A percentile compares a stretch with the other conserved stretches of the same genome.
Conservation (phyloP, 1,140 invertebrate species). For the Teleopsis dalmanni region DNA sequence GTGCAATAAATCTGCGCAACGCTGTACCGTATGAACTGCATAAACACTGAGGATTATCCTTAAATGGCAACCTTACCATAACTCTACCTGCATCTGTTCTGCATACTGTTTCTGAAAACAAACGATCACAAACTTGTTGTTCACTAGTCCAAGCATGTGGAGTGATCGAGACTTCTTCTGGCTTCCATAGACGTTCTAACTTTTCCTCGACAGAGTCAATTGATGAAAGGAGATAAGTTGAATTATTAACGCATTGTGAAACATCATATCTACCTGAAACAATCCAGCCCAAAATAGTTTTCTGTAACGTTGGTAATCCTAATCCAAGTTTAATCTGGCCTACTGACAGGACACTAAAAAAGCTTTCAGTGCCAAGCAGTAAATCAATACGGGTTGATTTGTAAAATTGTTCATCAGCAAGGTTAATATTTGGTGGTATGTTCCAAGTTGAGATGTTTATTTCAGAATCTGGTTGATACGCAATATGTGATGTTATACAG, state of each 20-base stretch:
- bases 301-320: no score
- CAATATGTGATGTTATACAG: slow-evolving; percentile 6
- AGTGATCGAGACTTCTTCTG: slow-evolving; percentile 10
- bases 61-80: no score
- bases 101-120: no score
- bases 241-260: background rate
- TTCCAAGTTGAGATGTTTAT: no score
- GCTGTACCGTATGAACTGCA: no score
- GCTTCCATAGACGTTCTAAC: slow-evolving; percentile 18
- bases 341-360: slow-evolving; percentile 16
- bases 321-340: slow-evolving; percentile 19
- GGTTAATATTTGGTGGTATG: no score
- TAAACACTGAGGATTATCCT: no score
- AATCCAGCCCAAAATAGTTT: slow-evolving; percentile 23
- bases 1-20: no score
- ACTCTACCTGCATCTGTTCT: no score
- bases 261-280: slow-evolving; percentile 7
- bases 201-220: slow-evolving; percentile 4
- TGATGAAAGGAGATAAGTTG: background rate
- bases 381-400: slow-evolving; percentile 21
- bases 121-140: no score
- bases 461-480: background rate
- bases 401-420: slow-evolving; percentile 27
- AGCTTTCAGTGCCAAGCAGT: slow-evolving; percentile 24
- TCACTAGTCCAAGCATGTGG: background rate